Evolutionary conservation across 1,140 invertebrate genomes (phyloP), one percentile per base, ranked within the genome.

Genomic region (Lucilia sericata): DNA sequence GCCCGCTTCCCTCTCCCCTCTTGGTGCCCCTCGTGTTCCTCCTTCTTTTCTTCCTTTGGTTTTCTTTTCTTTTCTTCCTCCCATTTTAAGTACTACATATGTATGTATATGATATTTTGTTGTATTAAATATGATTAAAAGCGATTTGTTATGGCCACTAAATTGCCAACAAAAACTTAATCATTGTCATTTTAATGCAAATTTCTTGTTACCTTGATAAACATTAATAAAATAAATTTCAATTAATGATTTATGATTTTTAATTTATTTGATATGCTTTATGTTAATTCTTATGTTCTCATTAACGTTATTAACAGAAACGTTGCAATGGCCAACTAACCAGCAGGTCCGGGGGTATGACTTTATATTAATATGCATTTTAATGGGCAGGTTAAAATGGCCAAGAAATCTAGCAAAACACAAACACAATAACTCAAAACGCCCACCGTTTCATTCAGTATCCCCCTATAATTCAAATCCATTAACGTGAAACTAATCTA

Each of bases 121-220:
- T 70, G 60, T n/a, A 17, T 70, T 70, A 70, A 70, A 70, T 70
- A 70, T 70, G 60, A 70, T 70, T 70, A n/a, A 70, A 70, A 21
- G 8, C 60, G 17, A 70, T 70, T 70, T 70, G 60, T 70, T 70
- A 21, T 19, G 19, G 19, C 19, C 60, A 70, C 9, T 21, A 70
- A 70, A 70, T 70, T 70, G 17, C 60, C 12, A 70, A 70, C 21
- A 70, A 19, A 70, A 80, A 80, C 76, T 80, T 80, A 47, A 49
- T 80, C 76, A 80, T n/a, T 80, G 76, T 49, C 76, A 80, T 42
- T 80, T 49, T 80, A 80, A 80, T 80, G 76, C 47, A 80, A 80
- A 80, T 80, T 80, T 49, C 76, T 80, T 80, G 76, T 80, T 70
- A 70, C 60, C 60, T 80, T 80, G 76, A 80, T 80, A 19, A 70